phyloP scores from a whole-genome alignment of 2,797 vertebrate genomes.

The Ara ararauna region DNA sequence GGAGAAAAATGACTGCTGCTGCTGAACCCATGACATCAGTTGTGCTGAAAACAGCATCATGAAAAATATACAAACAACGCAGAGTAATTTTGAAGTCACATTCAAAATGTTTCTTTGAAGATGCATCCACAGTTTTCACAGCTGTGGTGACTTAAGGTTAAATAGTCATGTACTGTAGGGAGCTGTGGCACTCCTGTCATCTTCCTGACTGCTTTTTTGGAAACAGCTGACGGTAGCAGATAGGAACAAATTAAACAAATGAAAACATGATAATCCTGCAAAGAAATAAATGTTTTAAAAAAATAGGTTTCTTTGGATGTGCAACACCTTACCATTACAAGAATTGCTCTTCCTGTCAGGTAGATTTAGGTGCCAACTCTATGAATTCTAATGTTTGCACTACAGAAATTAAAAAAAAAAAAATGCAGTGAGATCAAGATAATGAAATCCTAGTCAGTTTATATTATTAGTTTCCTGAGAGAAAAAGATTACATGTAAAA shows the following conservation, averaged over 20 bases:
- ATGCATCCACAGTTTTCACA: constrained; percentile 66
- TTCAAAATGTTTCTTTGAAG: constrained; percentile 76
- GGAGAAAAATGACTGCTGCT: no score
- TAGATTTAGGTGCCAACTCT: neutral
- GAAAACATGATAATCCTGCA: neutral
- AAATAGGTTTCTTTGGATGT: neutral
- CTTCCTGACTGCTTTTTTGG: neutral
- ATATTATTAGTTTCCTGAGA: neutral
- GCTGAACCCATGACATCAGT: constrained; percentile 1
- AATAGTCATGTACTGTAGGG: constrained; percentile 35
- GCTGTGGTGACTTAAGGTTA: constrained; percentile 71
- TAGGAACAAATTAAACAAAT: constrained; percentile 5
- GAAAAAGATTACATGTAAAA: neutral
- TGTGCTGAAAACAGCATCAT: constrained; percentile 74
- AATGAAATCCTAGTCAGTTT: neutral
- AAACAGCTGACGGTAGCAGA: constrained; percentile 18
- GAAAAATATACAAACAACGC: constrained; percentile 78
- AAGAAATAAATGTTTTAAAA: neutral
- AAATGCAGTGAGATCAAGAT: rapidly evolving
- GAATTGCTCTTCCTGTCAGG: neutral
- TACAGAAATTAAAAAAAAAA: neutral
- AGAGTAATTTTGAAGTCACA: constrained; percentile 80
- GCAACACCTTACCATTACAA: neutral
- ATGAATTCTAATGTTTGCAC: neutral
- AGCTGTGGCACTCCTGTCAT: constrained; percentile 24